phyloP scores from a whole-genome alignment of 2,113 vertebrate genomes.

The Catharus minimus region DNA sequence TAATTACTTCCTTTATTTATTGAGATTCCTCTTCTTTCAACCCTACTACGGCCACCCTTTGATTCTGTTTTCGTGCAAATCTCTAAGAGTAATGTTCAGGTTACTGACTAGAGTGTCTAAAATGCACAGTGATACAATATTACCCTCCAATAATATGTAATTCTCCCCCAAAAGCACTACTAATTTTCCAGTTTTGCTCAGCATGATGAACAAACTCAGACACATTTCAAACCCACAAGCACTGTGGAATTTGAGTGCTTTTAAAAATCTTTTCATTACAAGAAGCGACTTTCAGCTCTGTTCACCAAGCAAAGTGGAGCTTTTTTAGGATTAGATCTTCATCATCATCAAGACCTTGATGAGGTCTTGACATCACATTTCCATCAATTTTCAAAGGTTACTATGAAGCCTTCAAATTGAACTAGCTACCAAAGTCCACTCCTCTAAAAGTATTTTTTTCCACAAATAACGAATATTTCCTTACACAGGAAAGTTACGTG shows the following conservation, averaged over 20 bases:
- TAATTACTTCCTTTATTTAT: neutral
- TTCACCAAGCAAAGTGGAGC: neutral
- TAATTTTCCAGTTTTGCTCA: neutral
- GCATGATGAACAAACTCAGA: neutral
- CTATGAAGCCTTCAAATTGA: neutral
- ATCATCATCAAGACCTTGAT: neutral
- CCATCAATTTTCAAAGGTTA: neutral
- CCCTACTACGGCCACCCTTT: neutral
- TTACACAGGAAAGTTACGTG: neutral
- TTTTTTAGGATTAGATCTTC: neutral
- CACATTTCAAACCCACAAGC: neutral
- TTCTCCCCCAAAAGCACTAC: neutral
- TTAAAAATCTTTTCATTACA: neutral
- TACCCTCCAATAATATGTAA: neutral
- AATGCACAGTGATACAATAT: neutral
- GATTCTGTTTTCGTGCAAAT: neutral
- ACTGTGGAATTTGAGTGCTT: neutral
- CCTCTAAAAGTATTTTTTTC: neutral
- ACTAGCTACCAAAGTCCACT: neutral
- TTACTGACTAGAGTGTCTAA: neutral
- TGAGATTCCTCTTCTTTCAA: neutral
- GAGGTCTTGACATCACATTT: neutral
- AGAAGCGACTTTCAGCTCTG: neutral
- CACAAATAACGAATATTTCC: neutral
- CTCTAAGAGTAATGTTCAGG: neutral